These are phyloP conservation scores for Agonopterix alstromeriana DNA, from an alignment of 2,888 invertebrate genomes.

Conservation along the genomic window DNA sequence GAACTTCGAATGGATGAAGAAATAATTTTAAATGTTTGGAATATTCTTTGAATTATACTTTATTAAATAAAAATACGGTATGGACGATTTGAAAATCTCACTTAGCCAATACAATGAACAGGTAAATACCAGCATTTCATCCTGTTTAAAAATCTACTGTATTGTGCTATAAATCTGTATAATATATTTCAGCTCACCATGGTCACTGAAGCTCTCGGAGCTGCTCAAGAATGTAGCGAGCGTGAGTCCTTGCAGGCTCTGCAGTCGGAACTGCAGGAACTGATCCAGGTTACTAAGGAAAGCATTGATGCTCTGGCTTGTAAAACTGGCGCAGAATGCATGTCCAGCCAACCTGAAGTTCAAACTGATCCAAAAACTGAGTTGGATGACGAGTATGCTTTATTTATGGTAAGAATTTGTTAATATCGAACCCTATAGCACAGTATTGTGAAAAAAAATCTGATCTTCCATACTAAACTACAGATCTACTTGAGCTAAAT, in stretches of 20 bases:
- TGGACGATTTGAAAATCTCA: constrained; percentile 53
- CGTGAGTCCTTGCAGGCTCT: constrained; percentile 77
- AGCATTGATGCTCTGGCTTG: constrained; percentile 51
- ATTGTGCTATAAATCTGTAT: constrained; percentile 6
- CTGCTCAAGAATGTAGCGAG: constrained; percentile 60
- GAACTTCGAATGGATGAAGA: too few species aligned
- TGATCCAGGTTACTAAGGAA: constrained; percentile 82
- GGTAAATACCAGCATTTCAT: constrained; percentile 27
- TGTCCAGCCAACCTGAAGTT: background rate
- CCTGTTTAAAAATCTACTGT: background rate
- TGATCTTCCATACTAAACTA: too few species aligned
- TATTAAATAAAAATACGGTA: constrained; percentile 11
- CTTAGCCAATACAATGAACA: constrained; percentile 59
- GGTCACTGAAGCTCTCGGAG: constrained; percentile 77
- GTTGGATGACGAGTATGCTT: constrained; percentile 78
- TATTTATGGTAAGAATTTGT: constrained; percentile 77
- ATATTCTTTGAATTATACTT: too few species aligned
- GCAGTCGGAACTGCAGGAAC: constrained; percentile 79
- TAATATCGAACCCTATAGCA: background rate
- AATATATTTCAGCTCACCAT: constrained; percentile 74
- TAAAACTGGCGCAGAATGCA: background rate
- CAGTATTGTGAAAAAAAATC: too few species aligned
- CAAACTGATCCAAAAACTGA: constrained; percentile 19
- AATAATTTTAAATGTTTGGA: too few species aligned
- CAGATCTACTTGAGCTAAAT: too few species aligned